Evolutionary conservation across 2,113 vertebrate genomes (phyloP).

Genomic region (Mesitornis unicolor): DNA sequence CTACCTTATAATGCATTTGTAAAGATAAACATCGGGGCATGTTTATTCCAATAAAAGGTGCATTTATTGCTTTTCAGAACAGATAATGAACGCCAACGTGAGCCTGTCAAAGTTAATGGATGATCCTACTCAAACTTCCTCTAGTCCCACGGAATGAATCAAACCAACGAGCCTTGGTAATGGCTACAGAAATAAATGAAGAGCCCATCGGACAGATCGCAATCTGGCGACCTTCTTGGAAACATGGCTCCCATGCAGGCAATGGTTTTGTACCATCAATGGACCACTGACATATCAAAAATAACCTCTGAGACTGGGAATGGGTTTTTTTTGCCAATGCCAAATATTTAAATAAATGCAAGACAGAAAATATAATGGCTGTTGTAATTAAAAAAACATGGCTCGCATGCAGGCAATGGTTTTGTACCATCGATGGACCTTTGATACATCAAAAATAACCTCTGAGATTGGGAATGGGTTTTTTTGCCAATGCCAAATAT

Average conservation of each 20-base stretch:
- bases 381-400: too few species aligned
- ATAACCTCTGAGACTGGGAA: too few species aligned
- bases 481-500: neutral
- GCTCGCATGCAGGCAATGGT: too few species aligned
- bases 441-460: neutral
- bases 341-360: too few species aligned
- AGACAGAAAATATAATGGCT: too few species aligned
- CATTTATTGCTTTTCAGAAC: neutral
- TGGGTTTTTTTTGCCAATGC: too few species aligned
- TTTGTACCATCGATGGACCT: neutral
- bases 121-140: neutral
- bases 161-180: neutral
- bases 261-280: too few species aligned
- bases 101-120: neutral
- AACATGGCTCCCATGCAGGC: neutral
- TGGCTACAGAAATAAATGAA: neutral
- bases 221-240: neutral
- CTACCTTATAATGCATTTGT: neutral
- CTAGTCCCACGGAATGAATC: neutral
- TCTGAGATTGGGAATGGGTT: neutral
- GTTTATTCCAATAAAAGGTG: neutral
- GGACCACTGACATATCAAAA: too few species aligned
- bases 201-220: neutral
- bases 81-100: neutral
- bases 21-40: neutral